These are phyloP conservation scores for Morone chrysops DNA, from an alignment of 2,113 vertebrate genomes.

Conservation along the genomic window DNA sequence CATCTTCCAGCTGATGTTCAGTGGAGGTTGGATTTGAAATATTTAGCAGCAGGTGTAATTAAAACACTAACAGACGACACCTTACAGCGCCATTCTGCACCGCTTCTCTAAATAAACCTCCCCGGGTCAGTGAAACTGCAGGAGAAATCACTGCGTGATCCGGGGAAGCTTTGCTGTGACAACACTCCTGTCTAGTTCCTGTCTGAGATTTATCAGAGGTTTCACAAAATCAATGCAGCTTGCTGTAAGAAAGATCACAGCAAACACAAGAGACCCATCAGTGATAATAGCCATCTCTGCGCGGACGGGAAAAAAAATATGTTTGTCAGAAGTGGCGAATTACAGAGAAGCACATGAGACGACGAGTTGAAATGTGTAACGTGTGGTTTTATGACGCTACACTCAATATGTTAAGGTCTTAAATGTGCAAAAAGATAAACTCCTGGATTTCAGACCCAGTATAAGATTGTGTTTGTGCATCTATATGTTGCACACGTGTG, in stretches of 20 bases:
- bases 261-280: constrained; percentile 80
- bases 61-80: constrained; percentile 56
- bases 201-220: constrained; percentile 81
- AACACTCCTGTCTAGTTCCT: constrained; percentile 77
- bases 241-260: constrained; percentile 78
- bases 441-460: constrained; percentile 16
- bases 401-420: constrained; percentile 31
- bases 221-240: constrained; percentile 83
- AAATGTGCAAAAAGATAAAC: constrained; percentile 46
- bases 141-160: constrained; percentile 76
- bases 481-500: constrained; percentile 45
- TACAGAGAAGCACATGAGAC: constrained; percentile 58
- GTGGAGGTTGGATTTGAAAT: constrained; percentile 31
- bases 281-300: constrained; percentile 73
- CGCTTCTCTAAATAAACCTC: constrained; percentile 76
- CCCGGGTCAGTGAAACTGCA: constrained; percentile 71
- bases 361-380: constrained; percentile 45
- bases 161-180: constrained; percentile 80
- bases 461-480: constrained; percentile 40
- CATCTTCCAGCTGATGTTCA: constrained; percentile 16
- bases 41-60: constrained; percentile 52
- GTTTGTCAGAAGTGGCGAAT: constrained; percentile 66
- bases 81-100: constrained; percentile 46
- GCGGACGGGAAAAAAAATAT: constrained; percentile 14
- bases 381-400: constrained; percentile 33